Conservation (phyloP, 2,113 vertebrate genomes). For the Lasiurus borealis region DNA sequence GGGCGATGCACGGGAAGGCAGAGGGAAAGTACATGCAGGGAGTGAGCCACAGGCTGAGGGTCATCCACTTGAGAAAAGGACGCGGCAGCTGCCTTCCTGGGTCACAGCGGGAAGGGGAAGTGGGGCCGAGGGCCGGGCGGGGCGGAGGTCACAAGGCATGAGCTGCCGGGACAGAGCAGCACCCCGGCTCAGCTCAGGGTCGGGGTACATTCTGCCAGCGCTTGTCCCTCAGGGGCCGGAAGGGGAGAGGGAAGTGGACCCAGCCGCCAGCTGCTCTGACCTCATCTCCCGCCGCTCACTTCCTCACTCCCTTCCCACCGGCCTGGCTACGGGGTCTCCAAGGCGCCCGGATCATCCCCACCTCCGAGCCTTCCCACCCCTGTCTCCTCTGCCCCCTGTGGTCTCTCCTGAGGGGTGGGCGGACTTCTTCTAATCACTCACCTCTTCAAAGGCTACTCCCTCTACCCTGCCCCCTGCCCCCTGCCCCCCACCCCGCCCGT, state of each 20-base stretch:
- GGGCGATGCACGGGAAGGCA: not conserved
- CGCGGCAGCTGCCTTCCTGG: not conserved
- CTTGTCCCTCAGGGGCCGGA: not conserved
- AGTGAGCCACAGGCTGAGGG: not conserved
- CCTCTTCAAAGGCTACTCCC: not conserved
- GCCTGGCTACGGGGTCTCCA: not conserved
- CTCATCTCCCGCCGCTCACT: not conserved
- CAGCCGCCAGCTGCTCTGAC: not conserved
- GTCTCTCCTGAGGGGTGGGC: not conserved
- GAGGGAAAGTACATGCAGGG: not conserved
- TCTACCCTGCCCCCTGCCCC: not conserved
- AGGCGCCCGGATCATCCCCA: accelerated
- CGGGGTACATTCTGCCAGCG: not conserved
- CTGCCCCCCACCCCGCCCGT: too few species aligned
- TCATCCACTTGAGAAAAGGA: not conserved
- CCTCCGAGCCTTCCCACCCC: not conserved
- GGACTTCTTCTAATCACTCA: not conserved
- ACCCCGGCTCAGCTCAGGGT: not conserved
- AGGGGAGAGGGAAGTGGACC: not conserved
- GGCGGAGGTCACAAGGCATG: slow-evolving; percentile 47
- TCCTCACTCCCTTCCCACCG: not conserved
- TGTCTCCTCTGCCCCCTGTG: not conserved
- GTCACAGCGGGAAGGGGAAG: slow-evolving; percentile 59
- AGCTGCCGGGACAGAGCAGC: not conserved
- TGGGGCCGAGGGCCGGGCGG: slow-evolving; percentile 14